Evolutionary conservation across 2,888 invertebrate species (phyloP), one percentile per base, ranked within the genome.

Genomic region (Herminia tarsipennalis): DNA sequence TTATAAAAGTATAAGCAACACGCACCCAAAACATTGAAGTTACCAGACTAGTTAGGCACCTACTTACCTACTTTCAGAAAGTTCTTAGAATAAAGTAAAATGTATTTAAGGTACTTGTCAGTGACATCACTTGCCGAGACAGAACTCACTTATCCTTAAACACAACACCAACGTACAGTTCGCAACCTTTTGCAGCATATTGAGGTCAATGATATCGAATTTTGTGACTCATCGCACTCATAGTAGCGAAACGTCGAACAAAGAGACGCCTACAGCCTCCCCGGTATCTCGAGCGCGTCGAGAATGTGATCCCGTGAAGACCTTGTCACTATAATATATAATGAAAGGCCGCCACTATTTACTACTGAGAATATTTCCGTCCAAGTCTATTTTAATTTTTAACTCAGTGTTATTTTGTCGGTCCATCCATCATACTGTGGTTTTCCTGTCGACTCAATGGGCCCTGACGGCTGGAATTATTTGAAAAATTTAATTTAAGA

Each of bases 171-270:
- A 18, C 22, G 38, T 34, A 30, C 34, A 36, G 25, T 41, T 49
- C 34, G 36, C 27, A 20, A 34, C 35, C 40, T 51, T 54, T 61
- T 47, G 62, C 52, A 46, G 58, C 33, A 6, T 32, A 66, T 66
- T 63, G 64, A 53, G 66, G 64, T 63, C 66, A 56, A 53, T 53
- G 56, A 30, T 65, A 57, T 66, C 38, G 63, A 45, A 56, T 49
- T 36, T 52, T 30, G 22, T 42, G 42, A 42, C 21, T 47, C 42
- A 43, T 38, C 42, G 25, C 47, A 42, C 21, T 47, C 42, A 43
- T 38, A 41, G 25, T 49, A 40, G 57, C 54, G 39, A 48, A 40
- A 36, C 30, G 29, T 40, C 22, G 20, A 8, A 27, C 38, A 38
- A 27, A 4, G 14, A 34, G 18, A 24, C 30, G 10, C 28, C 35